Conservation (phyloP, 2,113 vertebrate species). For the Sylvicapra grimmia region DNA sequence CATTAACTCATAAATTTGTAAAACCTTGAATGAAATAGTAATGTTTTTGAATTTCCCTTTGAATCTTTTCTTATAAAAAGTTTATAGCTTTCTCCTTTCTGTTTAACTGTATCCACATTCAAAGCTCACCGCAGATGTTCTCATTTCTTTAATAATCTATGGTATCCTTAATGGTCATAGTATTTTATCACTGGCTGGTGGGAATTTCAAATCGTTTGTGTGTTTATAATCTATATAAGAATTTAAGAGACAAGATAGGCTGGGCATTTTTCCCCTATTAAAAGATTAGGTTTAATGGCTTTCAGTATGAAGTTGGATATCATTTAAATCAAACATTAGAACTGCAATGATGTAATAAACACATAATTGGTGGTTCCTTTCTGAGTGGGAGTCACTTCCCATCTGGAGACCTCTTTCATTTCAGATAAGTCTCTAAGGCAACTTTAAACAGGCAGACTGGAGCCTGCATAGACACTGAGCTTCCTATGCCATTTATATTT, state of each 20-base stretch:
- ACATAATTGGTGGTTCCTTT: not conserved
- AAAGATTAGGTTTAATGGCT: not conserved
- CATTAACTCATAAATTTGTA: not conserved
- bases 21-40: slow-evolving; percentile 32
- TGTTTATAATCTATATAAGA: not conserved
- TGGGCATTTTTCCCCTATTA: not conserved
- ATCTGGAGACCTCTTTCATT: not conserved
- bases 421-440: not conserved
- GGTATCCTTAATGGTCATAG: not conserved
- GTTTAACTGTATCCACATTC: not conserved
- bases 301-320: not conserved
- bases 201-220: not conserved
- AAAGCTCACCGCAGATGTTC: slow-evolving; percentile 8
- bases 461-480: not conserved
- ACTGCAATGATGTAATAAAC: not conserved
- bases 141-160: slow-evolving; percentile 35
- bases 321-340: not conserved
- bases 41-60: slow-evolving; percentile 16
- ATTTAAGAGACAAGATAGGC: not conserved
- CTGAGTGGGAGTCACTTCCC: not conserved
- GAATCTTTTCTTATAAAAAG: slow-evolving; percentile 8
- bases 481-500: not conserved
- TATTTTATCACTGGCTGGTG: slow-evolving; percentile 23
- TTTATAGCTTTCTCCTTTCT: not conserved
- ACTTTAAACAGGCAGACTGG: not conserved